Base-by-base conservation (phyloP, 37 sponge, comb jelly and placozoan genomes). In the Chondrilla cf. caribensis region DNA sequence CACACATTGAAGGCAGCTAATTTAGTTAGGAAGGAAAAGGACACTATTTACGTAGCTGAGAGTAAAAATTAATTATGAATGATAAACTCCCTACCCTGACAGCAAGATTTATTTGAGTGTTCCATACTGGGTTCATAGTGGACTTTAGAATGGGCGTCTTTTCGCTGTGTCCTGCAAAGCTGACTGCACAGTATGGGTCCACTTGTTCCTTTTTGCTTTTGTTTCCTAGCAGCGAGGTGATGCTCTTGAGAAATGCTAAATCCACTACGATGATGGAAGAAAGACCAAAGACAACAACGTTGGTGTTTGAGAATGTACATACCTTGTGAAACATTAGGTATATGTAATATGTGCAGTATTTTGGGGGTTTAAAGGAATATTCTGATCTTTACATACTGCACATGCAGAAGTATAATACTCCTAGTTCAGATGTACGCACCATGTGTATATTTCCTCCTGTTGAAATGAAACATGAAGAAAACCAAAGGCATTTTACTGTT, bases 111-210 rank as follows among this genome's bases (percentile, higher is more conserved):
- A 98, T 71, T 85, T 96, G 89, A 35, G 86, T 72, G 77, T 90
- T 92, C 97, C 97, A 98, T 43, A 92, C 95, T 37, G 99, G 99
- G 64, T 89, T 93, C 67, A 82, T 85, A 38, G 89, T 93, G 73
- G 93, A 89, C 93, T 84, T 90, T 35, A 92, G 81, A 22, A 87
- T 92, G 22, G 79, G 54, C n/a, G 95, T 97, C 77, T 79, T 86
- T 47, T 88, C 91, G 78, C 91, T 95, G 73, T 98, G 92, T 25
- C 99, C 99, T 18, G 99, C 99, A 88, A 92, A 98, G 81, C 59
- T 83, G 36, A 96, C 93, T 31, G 72, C 80, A 32, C 94, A 86
- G 66, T 92, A 98, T 7, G 99, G 99, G 60, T 98, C 99, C 40
- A 98, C 99, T 54, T 95, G 82, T 36, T 96, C 97, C 82, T 95